These are phyloP conservation scores for Bergia sp. DNA, from an alignment of 92 coral and sea anemone species.

Conservation along the genomic window DNA sequence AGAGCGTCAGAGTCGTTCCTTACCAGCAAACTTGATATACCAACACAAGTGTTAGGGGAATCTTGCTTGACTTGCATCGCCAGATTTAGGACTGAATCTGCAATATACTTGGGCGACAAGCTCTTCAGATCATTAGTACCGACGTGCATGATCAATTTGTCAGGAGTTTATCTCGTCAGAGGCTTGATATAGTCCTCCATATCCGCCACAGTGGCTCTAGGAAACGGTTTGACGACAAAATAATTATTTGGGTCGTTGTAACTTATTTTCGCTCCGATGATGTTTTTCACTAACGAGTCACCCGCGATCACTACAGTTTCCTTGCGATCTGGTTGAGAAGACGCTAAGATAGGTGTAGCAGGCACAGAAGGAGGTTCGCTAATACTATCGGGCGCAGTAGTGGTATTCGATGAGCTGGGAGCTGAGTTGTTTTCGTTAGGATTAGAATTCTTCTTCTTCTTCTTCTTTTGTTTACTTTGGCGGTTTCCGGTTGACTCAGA, in stretches of 20 bases:
- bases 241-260: neutral
- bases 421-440: too few species aligned
- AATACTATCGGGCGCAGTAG: too few species aligned
- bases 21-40: constrained; percentile 37
- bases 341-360: too few species aligned
- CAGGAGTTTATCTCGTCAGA: too few species aligned
- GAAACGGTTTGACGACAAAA: constrained; percentile 41
- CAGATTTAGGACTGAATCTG: constrained; percentile 34
- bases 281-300: constrained; percentile 36
- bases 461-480: neutral
- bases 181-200: too few species aligned
- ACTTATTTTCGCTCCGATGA: constrained; percentile 31
- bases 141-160: too few species aligned
- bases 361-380: too few species aligned
- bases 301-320: neutral
- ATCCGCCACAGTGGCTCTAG: constrained; percentile 35
- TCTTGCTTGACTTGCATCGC: constrained; percentile 49
- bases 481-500: neutral
- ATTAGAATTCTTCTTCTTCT: too few species aligned
- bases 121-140: constrained; percentile 37
- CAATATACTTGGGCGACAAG: constrained; percentile 37
- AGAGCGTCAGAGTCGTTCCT: constrained; percentile 26
- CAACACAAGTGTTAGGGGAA: constrained; percentile 33
- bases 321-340: too few species aligned
- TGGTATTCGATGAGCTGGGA: too few species aligned